A percentile compares a stretch with the other conserved stretches of the same genome.
phyloP scores from a whole-genome alignment of 2,888 invertebrate species.

The Pollenia labialis region DNA sequence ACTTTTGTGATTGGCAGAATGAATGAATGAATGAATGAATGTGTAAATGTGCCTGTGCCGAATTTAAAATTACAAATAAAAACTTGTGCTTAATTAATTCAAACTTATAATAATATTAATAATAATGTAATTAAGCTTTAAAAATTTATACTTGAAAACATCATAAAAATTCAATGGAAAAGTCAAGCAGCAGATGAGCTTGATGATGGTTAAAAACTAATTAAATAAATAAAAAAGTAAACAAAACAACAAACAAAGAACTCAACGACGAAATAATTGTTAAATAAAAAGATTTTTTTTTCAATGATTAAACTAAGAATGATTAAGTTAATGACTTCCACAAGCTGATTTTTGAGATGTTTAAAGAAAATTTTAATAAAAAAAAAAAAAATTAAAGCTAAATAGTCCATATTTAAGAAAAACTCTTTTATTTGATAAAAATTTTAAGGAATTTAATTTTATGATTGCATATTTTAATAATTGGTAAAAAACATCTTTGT shows the following conservation, averaged over 20 bases:
- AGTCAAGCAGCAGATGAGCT: conserved; percentile 38
- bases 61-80: not conserved
- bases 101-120: conserved; percentile 10
- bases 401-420: too few species aligned
- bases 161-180: conserved; percentile 63
- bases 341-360: not conserved
- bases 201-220: conserved; percentile 5
- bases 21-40: conserved; percentile 1
- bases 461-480: not conserved
- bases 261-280: not conserved
- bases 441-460: too few species aligned
- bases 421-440: too few species aligned
- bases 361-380: not conserved
- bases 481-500: not conserved
- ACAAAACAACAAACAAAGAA: not conserved
- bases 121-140: conserved; percentile 64
- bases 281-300: not conserved
- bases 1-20: not conserved
- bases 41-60: not conserved
- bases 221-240: not conserved
- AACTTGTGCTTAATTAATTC: conserved; percentile 42
- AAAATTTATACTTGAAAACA: conserved; percentile 62
- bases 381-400: not conserved
- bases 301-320: not conserved
- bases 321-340: conserved; percentile 10